A percentile compares a stretch with the other conserved stretches of the same genome.
phyloP scores from a whole-genome alignment of 2,797 vertebrate genomes.

The Channa striata region DNA sequence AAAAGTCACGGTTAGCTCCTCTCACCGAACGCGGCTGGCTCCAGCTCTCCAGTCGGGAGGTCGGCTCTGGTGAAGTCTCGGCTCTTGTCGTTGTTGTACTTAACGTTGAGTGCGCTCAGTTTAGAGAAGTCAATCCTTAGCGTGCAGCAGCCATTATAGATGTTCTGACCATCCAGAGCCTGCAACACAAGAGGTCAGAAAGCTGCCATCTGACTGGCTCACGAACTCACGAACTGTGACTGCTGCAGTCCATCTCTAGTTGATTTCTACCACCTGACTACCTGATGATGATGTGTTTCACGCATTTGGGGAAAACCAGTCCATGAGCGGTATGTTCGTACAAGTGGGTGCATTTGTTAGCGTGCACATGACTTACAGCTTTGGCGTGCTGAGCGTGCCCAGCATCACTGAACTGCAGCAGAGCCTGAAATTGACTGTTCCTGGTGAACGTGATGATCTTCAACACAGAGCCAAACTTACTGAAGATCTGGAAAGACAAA shows the following conservation, averaged over 20 bases:
- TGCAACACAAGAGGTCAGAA: slow-evolving; percentile 52
- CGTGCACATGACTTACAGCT: slow-evolving; percentile 84
- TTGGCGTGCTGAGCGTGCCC: slow-evolving; percentile 93
- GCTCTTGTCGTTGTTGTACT: slow-evolving; percentile 97
- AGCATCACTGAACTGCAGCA: slow-evolving; percentile 91
- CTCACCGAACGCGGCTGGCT: slow-evolving; percentile 79
- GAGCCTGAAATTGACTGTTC: slow-evolving; percentile 96
- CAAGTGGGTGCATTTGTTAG: not conserved
- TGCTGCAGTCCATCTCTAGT: no score
- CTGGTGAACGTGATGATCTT: slow-evolving; percentile 97
- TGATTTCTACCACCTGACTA: not conserved
- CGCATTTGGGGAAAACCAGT: no score
- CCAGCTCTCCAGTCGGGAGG: slow-evolving; percentile 91
- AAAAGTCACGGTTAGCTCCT: not conserved
- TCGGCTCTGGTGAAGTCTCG: slow-evolving; percentile 94
- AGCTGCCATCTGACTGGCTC: slow-evolving; percentile 12
- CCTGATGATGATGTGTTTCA: no score
- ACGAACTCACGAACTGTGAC: no score
- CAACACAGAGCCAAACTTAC: slow-evolving; percentile 93
- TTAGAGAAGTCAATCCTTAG: slow-evolving; percentile 95
- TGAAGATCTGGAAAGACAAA: slow-evolving; percentile 88
- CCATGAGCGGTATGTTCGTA: not conserved
- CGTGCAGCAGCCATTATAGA: slow-evolving; percentile 95
- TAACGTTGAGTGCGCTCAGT: slow-evolving; percentile 94
- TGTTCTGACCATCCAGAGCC: slow-evolving; percentile 96